Conservation (phyloP, 2,113 vertebrate genomes). For the Benthochromis sp. region DNA sequence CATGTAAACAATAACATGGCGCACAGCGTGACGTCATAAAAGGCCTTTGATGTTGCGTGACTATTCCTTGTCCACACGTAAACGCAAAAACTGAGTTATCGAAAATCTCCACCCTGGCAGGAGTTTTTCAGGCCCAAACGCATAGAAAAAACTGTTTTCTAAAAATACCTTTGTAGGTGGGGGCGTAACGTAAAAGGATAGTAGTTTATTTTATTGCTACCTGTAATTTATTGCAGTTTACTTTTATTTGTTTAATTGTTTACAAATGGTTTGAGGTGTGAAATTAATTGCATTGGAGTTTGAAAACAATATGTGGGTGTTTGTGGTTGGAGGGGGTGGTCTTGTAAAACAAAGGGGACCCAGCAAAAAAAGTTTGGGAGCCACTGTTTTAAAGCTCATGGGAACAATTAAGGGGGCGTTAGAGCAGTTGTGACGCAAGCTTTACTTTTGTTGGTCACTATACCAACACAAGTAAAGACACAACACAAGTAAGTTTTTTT, state of each 20-base stretch:
- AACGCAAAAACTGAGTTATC: accelerated
- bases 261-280: neutral
- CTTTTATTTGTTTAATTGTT: neutral
- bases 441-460: neutral
- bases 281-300: neutral
- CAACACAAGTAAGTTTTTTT: neutral
- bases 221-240: neutral
- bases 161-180: neutral
- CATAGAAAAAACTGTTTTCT: neutral
- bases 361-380: neutral
- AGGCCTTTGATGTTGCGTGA: neutral
- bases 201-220: neutral
- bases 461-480: neutral
- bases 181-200: neutral
- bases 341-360: neutral
- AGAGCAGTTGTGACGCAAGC: neutral
- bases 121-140: neutral
- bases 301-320: neutral
- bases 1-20: neutral
- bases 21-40: neutral
- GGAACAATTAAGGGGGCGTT: neutral
- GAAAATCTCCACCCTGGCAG: neutral
- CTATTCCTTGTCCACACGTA: neutral
- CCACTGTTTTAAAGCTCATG: neutral
- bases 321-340: neutral